Base-by-base conservation (phyloP, 2,888 invertebrate genomes). In the Lasioglossum malachurum region DNA sequence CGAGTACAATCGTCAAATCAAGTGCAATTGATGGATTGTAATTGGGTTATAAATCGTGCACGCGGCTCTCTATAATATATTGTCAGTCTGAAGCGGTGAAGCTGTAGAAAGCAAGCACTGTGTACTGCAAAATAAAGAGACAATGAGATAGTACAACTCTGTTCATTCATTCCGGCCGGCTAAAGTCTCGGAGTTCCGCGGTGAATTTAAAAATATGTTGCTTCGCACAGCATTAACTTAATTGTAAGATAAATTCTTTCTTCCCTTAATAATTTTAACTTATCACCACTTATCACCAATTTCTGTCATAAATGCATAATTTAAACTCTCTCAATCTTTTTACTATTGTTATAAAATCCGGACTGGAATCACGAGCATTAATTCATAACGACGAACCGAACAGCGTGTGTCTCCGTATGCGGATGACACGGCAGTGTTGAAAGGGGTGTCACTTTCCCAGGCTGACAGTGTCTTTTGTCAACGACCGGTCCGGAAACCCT, bases 21-120 rank as follows among this genome's bases (percentile, higher is more conserved):
- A 67, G 67, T 67, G 31, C 31, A 35, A 67, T 67, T 35, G 67
- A 67, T 31, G 67, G 67, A 67, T 67, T 16, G 19, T 67, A 67
- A 67, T 14, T 35, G 67, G 31, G 67, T 67, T 31, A 67, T 67
- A 67, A 67, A 67, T 67, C 67, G 8, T 31, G 67, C 19, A 7
- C 19, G 16, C 31, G 35, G 67, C 67, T 67, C 19, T 16, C 31
- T 35, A 67, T 67, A 67, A 67, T 35, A 67, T 35, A 31, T 67
- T 67, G 67, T 67, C 67, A 19, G 35, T 19, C 35, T 67, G 0
- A 27, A 60, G 60, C 60, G 60, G 27, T 5, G 4, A 14, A 60
- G 27, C 60, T 60, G 27, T 14, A 14, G 60, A 16, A 27, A 60
- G 60, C 60, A 23, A 49, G 23, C 23, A 8, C 49, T 23, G 60